Evolutionary conservation across 2,888 invertebrate species (phyloP).

Genomic region (Scaptodrosophila latifasciaeformis): DNA sequence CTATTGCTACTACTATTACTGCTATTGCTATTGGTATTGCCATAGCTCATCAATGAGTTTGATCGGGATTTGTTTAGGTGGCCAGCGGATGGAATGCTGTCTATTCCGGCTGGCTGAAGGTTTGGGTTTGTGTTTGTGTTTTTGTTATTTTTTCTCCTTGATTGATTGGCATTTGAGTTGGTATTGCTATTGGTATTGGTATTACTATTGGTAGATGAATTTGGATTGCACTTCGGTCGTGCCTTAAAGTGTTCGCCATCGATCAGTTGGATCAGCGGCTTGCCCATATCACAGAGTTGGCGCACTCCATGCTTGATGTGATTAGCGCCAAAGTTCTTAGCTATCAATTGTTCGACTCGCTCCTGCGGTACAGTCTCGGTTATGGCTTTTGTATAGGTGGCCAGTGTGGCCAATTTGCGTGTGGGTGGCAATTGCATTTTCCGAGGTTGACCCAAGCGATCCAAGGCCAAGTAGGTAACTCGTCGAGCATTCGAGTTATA

Average conservation of each 20-base stretch:
- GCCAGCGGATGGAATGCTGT: too few species aligned
- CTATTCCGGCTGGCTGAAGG: too few species aligned
- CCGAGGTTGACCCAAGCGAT: constrained; percentile 83
- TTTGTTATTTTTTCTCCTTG: too few species aligned
- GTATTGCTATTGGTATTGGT: constrained; percentile 45
- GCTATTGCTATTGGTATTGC: constrained; percentile 38
- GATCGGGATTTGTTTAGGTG: too few species aligned
- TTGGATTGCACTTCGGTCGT: constrained; percentile 74
- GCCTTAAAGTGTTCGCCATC: constrained; percentile 74
- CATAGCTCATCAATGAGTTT: too few species aligned
- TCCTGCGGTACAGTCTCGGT: constrained; percentile 78
- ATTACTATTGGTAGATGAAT: constrained; percentile 41
- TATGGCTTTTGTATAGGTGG: constrained; percentile 84
- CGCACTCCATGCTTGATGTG: constrained; percentile 75
- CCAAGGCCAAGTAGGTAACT: constrained; percentile 85
- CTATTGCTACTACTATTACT: constrained; percentile 50
- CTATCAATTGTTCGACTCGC: constrained; percentile 77
- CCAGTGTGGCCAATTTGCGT: constrained; percentile 83
- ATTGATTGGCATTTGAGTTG: too few species aligned
- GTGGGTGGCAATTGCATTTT: constrained; percentile 83
- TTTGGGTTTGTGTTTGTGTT: too few species aligned
- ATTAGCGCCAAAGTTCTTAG: constrained; percentile 76
- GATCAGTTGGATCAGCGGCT: constrained; percentile 73
- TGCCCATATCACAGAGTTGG: constrained; percentile 76
- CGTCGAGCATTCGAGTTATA: constrained; percentile 83